Conservation (phyloP, 1,140 invertebrate species). For the Neotoxoptera formosana region DNA sequence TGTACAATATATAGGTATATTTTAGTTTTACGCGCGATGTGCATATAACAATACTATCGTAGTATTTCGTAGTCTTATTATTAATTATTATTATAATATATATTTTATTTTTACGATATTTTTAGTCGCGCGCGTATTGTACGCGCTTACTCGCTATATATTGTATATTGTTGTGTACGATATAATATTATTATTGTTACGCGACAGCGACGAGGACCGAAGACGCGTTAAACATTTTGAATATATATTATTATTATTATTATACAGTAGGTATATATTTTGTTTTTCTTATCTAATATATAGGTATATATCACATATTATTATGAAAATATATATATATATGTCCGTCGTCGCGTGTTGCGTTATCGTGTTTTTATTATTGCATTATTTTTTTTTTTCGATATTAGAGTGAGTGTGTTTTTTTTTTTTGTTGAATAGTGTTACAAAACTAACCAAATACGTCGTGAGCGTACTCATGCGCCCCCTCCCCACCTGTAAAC, state of each 20-base stretch:
- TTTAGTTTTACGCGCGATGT: not conserved
- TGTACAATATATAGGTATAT: not conserved
- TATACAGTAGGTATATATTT: not conserved
- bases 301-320: too few relatives aligned
- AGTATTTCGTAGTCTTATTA: not conserved
- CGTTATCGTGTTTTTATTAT: not conserved
- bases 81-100: not conserved
- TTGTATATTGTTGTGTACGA: not conserved
- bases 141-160: not conserved
- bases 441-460: slow-evolving; percentile 54
- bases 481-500: not conserved
- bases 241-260: not conserved
- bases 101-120: too few relatives aligned
- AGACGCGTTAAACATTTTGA: not conserved
- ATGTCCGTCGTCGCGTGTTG: not conserved
- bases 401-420: not conserved
- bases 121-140: not conserved
- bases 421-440: slow-evolving; percentile 56
- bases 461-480: too few relatives aligned
- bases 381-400: not conserved
- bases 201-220: not conserved
- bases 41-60: slow-evolving; percentile 16
- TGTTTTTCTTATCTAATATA: too few relatives aligned
- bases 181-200: not conserved
- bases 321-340: not conserved